Percentiles rank a stretch among this genome's conserved stretches.
These are phyloP conservation scores for Phortica okadai DNA, from an alignment of 2,888 invertebrate species.

Conservation along the genomic window DNA sequence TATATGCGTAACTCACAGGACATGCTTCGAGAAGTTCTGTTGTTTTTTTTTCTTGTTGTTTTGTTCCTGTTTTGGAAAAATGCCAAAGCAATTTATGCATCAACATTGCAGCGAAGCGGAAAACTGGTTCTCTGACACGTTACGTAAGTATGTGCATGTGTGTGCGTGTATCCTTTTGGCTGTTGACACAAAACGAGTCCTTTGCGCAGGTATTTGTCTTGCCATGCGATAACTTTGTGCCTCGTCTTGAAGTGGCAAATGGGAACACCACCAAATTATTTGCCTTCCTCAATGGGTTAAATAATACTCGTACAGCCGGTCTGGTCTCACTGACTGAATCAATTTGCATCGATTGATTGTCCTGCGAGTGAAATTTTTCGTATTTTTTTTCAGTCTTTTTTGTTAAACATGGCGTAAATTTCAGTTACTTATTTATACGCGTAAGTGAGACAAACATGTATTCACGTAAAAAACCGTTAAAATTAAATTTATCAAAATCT, in stretches of 20 bases:
- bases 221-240: not conserved
- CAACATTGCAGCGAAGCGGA: constrained; percentile 14
- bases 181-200: not conserved
- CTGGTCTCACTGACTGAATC: too few species aligned
- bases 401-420: not conserved
- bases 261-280: not conserved
- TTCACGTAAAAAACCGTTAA: not conserved
- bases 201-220: not conserved
- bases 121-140: constrained; percentile 12
- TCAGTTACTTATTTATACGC: not conserved
- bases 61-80: too few species aligned
- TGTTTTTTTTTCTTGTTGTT: too few species aligned
- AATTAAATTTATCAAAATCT: not conserved
- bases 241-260: not conserved
- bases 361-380: not conserved
- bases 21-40: too few species aligned
- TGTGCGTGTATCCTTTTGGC: not conserved
- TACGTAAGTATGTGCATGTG: not conserved
- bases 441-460: not conserved
- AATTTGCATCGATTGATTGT: not conserved
- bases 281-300: not conserved
- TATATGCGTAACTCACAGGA: not conserved
- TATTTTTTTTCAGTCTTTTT: too few species aligned
- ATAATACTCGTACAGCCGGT: too few species aligned
- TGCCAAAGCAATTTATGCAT: constrained; percentile 9